These are phyloP conservation scores for Periophthalmus modestus DNA, from an alignment of 2,113 vertebrate species.

Conservation along the genomic window DNA sequence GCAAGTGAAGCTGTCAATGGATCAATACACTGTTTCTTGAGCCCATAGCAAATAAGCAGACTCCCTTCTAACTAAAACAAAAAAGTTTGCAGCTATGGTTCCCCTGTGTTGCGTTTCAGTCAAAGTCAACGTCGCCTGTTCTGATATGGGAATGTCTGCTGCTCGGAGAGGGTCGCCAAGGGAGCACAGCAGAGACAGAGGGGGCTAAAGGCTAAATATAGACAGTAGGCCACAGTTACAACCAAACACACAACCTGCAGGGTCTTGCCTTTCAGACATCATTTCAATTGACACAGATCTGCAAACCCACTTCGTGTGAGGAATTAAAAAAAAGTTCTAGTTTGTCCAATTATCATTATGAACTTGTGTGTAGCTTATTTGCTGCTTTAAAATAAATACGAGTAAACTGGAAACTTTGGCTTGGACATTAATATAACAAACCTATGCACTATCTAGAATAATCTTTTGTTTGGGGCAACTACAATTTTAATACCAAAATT, in stretches of 20 bases:
- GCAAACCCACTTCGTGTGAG: background rate
- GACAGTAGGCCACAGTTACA: slow-evolving; percentile 70
- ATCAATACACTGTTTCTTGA: slow-evolving; percentile 16
- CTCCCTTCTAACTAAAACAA: background rate
- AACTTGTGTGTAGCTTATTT: too few species aligned
- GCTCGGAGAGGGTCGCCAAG: slow-evolving; percentile 63
- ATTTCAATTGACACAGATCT: slow-evolving; percentile 13
- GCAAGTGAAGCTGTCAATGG: slow-evolving; percentile 5
- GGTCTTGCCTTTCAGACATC: slow-evolving; percentile 47
- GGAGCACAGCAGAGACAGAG: slow-evolving; percentile 50
- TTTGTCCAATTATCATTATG: too few species aligned
- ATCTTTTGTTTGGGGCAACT: too few species aligned
- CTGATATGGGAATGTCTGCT: slow-evolving; percentile 77
- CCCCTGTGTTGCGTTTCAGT: slow-evolving; percentile 31
- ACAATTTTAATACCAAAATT: too few species aligned
- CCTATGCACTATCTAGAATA: too few species aligned
- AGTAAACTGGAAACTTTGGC: too few species aligned
- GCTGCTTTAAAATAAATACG: too few species aligned
- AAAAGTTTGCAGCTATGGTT: slow-evolving; percentile 17
- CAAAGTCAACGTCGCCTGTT: slow-evolving; percentile 51
- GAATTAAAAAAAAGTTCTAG: too few species aligned
- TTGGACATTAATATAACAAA: too few species aligned
- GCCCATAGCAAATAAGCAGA: slow-evolving; percentile 2
- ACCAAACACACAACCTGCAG: slow-evolving; percentile 65
- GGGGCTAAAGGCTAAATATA: slow-evolving; percentile 78